Base-by-base conservation (phyloP, 2,113 vertebrate genomes). In the Tautogolabrus adspersus region DNA sequence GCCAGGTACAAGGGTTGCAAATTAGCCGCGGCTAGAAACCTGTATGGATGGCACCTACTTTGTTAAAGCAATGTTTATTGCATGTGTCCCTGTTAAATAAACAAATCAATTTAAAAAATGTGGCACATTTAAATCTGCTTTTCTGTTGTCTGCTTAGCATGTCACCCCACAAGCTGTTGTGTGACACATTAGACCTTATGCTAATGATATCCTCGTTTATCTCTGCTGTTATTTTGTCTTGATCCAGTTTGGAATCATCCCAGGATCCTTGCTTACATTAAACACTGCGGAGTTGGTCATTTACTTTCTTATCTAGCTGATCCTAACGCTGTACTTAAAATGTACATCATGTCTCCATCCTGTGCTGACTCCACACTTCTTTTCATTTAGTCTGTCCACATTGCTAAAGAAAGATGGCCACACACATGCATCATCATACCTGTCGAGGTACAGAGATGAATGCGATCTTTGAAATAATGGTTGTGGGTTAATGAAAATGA, bases 401-500 rank as follows among this genome's bases (percentile, higher is more conserved):
- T 38, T 49, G 44, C 63, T 74, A 10, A 72, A 79, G 72, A 47
- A n/a, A 49, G n/a, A 8, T 55, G 62, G 22, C 37, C 42, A 10
- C 60, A 63, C 44, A 79, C 68, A 77, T 82, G 78, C 38, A 10
- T 81, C 77, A 77, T 82, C 66, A 79, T 75, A 58, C 66, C 56
- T 68, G 57, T 75, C 42, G 10, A 51, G 23, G 7, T 66, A 47
- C 22, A 40, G 75, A 59, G 84, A 83, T 86, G 78, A 87, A 91
- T 89, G 85, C 54, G 69, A 90, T 92, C 90, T 81, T 79, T 89
- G 77, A 90, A 94, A 93, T 93, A 91, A 93, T 93, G 92, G 89
- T 83, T 79, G 81, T 51, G 62, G 79, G 86, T 91, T 89, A 93
- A 93, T 93, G 90, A 93, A 91, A 92, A 92, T 90, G 89, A 91